A percentile compares a stretch with the other conserved stretches of the same genome.
These are phyloP conservation scores for Aphidius colemani DNA, from an alignment of 2,888 invertebrate genomes.

Conservation along the genomic window DNA sequence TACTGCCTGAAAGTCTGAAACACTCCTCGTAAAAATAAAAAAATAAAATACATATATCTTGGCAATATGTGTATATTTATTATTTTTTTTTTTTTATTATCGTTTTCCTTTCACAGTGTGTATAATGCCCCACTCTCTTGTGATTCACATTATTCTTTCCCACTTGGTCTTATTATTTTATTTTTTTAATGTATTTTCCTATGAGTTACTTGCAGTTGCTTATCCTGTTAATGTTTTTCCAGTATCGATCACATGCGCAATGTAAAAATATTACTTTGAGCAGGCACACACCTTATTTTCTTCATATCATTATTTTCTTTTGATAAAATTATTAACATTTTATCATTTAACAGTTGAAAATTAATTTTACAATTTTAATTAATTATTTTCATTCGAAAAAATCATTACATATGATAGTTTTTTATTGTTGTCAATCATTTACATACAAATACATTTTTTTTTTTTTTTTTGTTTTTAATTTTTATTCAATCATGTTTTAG, in stretches of 20 bases:
- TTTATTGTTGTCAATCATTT: conserved; percentile 56
- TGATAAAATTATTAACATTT: background rate
- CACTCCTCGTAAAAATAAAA: background rate
- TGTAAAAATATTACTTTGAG: background rate
- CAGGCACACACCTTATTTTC: background rate
- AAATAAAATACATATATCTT: background rate
- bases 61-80: background rate
- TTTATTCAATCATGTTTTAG: conserved; percentile 10
- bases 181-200: too few relatives aligned
- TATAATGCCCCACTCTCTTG: conserved; percentile 19
- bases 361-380: conserved; percentile 4
- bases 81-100: conserved; percentile 6
- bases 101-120: conserved; percentile 21
- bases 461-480: conserved; percentile 29
- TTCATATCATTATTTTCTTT: background rate
- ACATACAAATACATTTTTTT: conserved; percentile 55
- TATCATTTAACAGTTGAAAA: background rate
- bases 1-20: background rate
- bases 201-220: background rate
- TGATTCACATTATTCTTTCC: conserved; percentile 7
- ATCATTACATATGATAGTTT: conserved; percentile 37
- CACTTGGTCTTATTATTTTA: background rate
- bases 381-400: conserved; percentile 9
- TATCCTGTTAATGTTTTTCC: conserved; percentile 16
- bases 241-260: conserved; percentile 44